Evolutionary conservation across 2,113 vertebrate genomes (phyloP).

Genomic region (Pedetes capensis): DNA sequence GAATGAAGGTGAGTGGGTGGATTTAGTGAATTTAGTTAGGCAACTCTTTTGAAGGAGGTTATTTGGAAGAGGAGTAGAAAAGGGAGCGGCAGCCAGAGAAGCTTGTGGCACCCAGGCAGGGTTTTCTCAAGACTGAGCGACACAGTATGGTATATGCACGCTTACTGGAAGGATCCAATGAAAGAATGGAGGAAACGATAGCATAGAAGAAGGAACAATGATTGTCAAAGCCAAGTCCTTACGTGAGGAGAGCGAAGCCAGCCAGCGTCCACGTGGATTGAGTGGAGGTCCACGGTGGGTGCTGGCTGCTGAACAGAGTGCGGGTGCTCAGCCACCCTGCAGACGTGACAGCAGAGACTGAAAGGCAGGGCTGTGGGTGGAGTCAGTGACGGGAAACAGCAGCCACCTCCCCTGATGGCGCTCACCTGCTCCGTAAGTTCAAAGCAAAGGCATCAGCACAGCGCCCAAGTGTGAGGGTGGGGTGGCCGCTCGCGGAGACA

Average conservation of each 20-base stretch:
- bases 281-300: neutral
- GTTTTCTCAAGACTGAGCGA: neutral
- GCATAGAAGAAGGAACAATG: neutral
- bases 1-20: neutral
- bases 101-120: neutral
- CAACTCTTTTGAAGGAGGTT: neutral
- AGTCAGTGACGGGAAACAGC: accelerated
- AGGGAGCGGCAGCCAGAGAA: neutral
- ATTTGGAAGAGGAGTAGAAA: neutral
- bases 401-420: neutral
- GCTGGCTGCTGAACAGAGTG: accelerated
- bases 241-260: neutral
- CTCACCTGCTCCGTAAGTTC: neutral
- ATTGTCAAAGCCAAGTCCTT: neutral
- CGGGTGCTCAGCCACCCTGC: accelerated
- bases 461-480: neutral
- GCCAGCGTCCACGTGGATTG: accelerated
- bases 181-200: neutral
- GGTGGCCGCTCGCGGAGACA: neutral
- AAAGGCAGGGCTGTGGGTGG: accelerated
- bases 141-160: accelerated
- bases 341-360: neutral
- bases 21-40: accelerated
- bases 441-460: neutral
- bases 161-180: neutral